These are phyloP conservation scores for Bradypodion ventrale DNA, from an alignment of 2,797 vertebrate genomes.

Conservation along the genomic window DNA sequence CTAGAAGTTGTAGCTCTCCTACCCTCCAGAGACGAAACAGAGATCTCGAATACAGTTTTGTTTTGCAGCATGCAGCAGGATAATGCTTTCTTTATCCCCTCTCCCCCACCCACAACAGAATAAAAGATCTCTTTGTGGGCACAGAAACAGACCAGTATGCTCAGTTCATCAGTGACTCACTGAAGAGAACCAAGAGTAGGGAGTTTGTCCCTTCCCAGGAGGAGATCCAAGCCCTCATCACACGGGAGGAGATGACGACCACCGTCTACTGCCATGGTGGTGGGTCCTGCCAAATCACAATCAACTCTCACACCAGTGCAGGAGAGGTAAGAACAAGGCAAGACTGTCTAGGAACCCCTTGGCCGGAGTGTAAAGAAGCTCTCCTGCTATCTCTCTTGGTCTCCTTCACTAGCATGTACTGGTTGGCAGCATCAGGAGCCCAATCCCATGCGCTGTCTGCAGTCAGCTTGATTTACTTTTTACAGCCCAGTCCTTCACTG, in stretches of 20 bases:
- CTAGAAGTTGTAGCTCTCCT: too few relatives aligned
- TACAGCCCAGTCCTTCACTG: neutral
- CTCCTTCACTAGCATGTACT: too few relatives aligned
- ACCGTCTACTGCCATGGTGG: constrained; percentile 93
- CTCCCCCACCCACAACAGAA: constrained; percentile 69
- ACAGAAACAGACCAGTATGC: constrained; percentile 88
- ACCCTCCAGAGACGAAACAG: neutral
- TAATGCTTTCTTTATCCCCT: neutral
- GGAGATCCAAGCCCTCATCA: constrained; percentile 88
- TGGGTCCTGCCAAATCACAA: constrained; percentile 94
- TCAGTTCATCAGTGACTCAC: constrained; percentile 85
- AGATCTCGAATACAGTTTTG: neutral
- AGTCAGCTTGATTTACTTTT: neutral
- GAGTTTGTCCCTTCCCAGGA: constrained; percentile 93
- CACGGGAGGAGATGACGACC: constrained; percentile 90
- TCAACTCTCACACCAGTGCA: constrained; percentile 92
- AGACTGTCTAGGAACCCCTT: neutral
- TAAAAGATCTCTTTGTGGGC: constrained; percentile 85
- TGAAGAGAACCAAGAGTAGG: constrained; percentile 88
- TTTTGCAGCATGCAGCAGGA: neutral
- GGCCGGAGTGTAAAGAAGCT: neutral
- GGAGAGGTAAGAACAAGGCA: constrained; percentile 81
- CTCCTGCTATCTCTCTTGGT: neutral
- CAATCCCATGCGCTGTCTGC: neutral
- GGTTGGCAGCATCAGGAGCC: too few relatives aligned